Evolutionary conservation across 2,113 vertebrate genomes (phyloP), one percentile per base, ranked within the genome.

Genomic region (Emydocephalus ijimae): DNA sequence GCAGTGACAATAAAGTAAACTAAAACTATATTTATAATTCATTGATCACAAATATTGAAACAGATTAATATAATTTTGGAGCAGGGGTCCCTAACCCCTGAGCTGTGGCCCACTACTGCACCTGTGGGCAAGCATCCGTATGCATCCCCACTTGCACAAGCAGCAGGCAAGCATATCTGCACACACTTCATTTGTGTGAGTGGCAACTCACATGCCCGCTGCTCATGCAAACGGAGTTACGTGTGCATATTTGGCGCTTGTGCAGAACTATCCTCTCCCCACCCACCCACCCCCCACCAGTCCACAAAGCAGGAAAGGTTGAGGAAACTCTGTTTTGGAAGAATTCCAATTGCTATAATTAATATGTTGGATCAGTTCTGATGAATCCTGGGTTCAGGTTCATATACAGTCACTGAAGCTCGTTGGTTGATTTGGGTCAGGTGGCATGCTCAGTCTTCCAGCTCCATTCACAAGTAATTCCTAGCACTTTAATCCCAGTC

Each of bases 61-160:
- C 29, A 74, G n/a, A 74, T 74, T 34, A 7, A 34, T 74, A 74
- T 34, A 1, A 74, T 74, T 34, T 64, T 64, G 26, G 59, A 64
- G 12, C 3, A 12, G 26, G 26, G 59, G 3, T 64, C 59, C 10
- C 10, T 64, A 64, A 64, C 10, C 59, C 26, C 9, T 3, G 0
- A 9, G 3, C 24, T 3, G 3, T 3, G 9, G 57, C 24, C 57
- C 7, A 3, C 8, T 61, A 26, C 9, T 61, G 59, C 3, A 2
- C 59, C 26, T 57, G 56, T 50, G 3, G 59, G 26, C 10, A 5
- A 64, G 26, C 10, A 4, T 0, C 0, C 0, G 0, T 11, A 64
- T 12, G 10, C 59, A 64, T 64, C 26, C 23, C 59, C 10, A 5
- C 26, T 64, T 64, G 61, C 26, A 64, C 8, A 10, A 64, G 26